These are phyloP conservation scores for Pygoscelis adeliae DNA, from an alignment of 2,113 vertebrate species.

Conservation along the genomic window DNA sequence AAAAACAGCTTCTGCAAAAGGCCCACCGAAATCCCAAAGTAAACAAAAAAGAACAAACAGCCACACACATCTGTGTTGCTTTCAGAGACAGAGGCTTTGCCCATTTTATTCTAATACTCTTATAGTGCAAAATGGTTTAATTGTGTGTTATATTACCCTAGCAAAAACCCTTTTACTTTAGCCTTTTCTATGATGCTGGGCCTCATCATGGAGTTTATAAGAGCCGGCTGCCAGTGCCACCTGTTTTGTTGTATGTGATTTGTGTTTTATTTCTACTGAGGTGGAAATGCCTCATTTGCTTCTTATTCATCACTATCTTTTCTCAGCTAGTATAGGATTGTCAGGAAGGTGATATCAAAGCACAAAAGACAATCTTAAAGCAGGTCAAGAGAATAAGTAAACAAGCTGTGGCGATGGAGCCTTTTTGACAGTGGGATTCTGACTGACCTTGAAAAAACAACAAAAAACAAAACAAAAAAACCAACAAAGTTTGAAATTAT, in stretches of 20 bases:
- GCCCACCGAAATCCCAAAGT: background rate
- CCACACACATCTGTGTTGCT: background rate
- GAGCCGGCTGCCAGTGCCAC: background rate
- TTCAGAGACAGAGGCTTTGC: background rate
- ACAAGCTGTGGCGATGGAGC: accelerated
- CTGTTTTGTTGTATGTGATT: background rate
- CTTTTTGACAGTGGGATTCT: background rate
- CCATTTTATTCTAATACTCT: background rate
- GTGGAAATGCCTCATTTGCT: background rate
- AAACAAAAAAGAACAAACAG: background rate
- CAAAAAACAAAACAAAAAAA: too few relatives aligned
- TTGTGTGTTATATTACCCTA: background rate
- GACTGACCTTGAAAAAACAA: background rate
- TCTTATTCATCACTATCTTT: background rate
- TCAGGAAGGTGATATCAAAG: background rate
- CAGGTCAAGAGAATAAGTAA: background rate
- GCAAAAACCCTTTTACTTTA: background rate
- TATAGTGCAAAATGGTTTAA: background rate
- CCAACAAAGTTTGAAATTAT: background rate
- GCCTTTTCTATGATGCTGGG: background rate
- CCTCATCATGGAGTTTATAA: background rate
- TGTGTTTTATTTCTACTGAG: background rate
- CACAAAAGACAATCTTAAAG: background rate
- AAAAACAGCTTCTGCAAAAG: background rate
- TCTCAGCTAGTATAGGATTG: background rate